Conservation (phyloP, 2,797 vertebrate genomes). For the Aulostomus chinensis region DNA sequence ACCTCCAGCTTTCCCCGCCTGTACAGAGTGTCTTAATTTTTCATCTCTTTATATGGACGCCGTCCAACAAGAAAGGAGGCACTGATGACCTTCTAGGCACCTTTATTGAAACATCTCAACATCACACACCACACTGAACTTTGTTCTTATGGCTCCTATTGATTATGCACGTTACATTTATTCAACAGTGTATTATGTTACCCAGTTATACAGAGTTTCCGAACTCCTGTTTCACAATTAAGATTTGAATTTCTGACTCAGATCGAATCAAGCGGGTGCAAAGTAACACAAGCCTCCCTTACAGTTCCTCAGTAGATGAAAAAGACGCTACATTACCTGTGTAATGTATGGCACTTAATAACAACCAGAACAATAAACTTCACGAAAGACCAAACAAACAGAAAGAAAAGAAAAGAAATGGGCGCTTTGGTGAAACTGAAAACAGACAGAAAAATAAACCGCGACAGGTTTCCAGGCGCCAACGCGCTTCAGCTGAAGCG, state of each 20-base stretch:
- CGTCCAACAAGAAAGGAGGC: not conserved
- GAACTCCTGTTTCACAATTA: no score
- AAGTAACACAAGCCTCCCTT: no score
- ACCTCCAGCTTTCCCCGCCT: no score
- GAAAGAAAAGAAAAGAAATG: conserved; percentile 28
- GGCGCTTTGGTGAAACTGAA: conserved; percentile 46
- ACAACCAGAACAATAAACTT: conserved; percentile 32
- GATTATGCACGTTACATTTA: not conserved
- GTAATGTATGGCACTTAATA: conserved; percentile 68
- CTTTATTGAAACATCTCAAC: conserved; percentile 1
- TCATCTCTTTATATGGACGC: no score
- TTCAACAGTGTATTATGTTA: no score
- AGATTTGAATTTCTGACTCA: no score
- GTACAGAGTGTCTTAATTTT: no score
- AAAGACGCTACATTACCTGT: no score
- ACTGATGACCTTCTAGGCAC: not conserved
- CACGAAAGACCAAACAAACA: conserved; percentile 27
- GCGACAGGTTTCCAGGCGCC: conserved; percentile 19
- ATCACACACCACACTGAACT: conserved; percentile 8
- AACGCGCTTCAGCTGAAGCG: conserved; percentile 47
- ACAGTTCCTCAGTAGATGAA: no score
- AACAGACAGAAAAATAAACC: conserved; percentile 1
- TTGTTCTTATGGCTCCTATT: conserved; percentile 18
- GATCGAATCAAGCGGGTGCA: no score
- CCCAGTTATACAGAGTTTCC: no score